Evolutionary conservation across 2,113 vertebrate genomes (phyloP), one percentile per base, ranked within the genome.

Genomic region (Barbus barbus): DNA sequence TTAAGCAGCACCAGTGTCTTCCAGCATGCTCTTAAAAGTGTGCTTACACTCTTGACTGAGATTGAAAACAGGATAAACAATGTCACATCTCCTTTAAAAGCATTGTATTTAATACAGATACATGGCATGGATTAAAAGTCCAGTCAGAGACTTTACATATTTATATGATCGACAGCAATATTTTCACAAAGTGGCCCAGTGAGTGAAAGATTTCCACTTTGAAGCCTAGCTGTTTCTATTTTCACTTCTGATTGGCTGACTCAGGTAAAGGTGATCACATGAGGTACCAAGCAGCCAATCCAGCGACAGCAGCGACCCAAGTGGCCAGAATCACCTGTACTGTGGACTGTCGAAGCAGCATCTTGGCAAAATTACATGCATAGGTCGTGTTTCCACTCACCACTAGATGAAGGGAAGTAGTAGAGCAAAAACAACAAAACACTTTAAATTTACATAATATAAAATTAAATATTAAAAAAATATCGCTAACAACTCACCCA

Each of bases 231-330:
- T n/a, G 11, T 77, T 63, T 8, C 33, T 28, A 1, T 77, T 12
- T 11, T 78, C 5, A 14, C 26, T 33, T 84, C 73, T 38, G 14
- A 69, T 56, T 78, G 74, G 60, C 53, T 44, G 26, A 56, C 9
- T 22, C 38, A 1, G 7, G 20, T 16, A 16, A 48, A 44, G 48
- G 24, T 61, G 72, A 53, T 98, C 94, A 99, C 95, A 99, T 94
- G 83, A 96, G 38, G 89, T 97, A 99, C 97, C 97, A 98, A 0
- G 95, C 96, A 22, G 91, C 91, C 28, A 96, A 86, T 85, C 96
- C 96, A 0, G 96, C 96, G 1, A 92, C 87, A 82, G 93, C 85
- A 0, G 96, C 96, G 1, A 96, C 87, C 13, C 94, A 94, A 51
- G 94, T 91, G 0, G 95, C 96, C 72, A 96, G 89, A 31, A 97